Evolutionary conservation across 2,888 invertebrate species (phyloP).

Genomic region (Gari tellinella): DNA sequence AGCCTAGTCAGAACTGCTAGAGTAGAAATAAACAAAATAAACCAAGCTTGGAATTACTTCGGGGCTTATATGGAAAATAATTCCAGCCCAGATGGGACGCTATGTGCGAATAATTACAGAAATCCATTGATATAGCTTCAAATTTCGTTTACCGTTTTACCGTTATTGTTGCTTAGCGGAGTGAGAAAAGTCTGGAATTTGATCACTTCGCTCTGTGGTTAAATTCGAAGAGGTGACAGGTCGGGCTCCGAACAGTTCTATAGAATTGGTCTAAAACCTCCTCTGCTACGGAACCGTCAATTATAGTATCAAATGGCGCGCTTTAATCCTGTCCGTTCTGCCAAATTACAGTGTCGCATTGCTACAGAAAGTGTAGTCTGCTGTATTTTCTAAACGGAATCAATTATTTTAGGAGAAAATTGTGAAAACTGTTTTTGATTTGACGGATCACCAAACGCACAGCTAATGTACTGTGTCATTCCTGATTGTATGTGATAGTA

Average conservation of each 20-base stretch:
- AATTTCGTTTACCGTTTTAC: constrained; percentile 64
- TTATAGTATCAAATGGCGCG: constrained; percentile 70
- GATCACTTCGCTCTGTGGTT: constrained; percentile 47
- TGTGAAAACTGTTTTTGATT: too few species aligned
- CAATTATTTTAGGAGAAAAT: too few species aligned
- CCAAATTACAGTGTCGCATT: too few species aligned
- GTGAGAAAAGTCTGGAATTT: constrained; percentile 45
- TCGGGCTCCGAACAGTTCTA: constrained; percentile 32
- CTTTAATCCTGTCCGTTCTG: constrained; percentile 60
- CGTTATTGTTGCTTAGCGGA: constrained; percentile 53
- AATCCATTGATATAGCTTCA: constrained; percentile 51
- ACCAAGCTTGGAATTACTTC: not conserved
- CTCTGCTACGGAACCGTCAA: constrained; percentile 58
- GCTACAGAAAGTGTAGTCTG: too few species aligned
- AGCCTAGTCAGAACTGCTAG: constrained; percentile 9
- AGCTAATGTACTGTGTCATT: too few species aligned
- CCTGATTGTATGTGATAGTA: too few species aligned
- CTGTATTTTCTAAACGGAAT: too few species aligned
- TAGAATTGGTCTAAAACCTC: constrained; percentile 29
- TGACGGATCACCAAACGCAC: too few species aligned
- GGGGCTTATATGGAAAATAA: constrained; percentile 30
- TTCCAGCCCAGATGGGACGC: constrained; percentile 53
- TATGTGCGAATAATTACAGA: constrained; percentile 54
- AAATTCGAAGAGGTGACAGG: constrained; percentile 14
- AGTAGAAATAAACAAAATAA: constrained; percentile 45